These are phyloP conservation scores for Drosophila recens DNA, from an alignment of 2,888 invertebrate species.

Conservation along the genomic window DNA sequence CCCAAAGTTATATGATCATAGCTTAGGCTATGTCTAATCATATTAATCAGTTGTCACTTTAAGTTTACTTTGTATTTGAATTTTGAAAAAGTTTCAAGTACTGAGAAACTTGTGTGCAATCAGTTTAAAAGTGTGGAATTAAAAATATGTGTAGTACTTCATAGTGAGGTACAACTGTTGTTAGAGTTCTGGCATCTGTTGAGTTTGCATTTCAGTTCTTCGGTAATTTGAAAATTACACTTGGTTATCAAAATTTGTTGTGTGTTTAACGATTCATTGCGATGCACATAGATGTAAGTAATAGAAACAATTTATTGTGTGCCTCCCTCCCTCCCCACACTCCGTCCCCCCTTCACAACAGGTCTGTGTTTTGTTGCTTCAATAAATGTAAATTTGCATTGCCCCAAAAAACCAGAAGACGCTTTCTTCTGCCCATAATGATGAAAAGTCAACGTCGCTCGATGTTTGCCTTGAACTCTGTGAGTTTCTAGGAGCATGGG, in stretches of 20 bases:
- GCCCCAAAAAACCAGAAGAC: constrained; percentile 36
- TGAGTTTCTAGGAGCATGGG: background rate
- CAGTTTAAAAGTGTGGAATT: background rate
- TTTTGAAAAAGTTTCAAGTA: background rate
- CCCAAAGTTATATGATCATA: too few species aligned
- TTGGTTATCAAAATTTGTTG: constrained; percentile 74
- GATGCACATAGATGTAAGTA: constrained; percentile 63
- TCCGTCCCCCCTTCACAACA: background rate
- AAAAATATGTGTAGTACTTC: background rate
- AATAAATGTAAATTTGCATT: constrained; percentile 77
- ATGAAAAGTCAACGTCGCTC: constrained; percentile 34
- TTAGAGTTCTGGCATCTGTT: background rate
- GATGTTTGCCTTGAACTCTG: constrained; percentile 38
- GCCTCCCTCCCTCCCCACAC: background rate
- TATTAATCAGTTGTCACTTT: too few species aligned
- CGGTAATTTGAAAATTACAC: constrained; percentile 76
- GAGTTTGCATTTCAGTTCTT: background rate
- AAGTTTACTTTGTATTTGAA: background rate
- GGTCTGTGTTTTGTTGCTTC: constrained; percentile 38
- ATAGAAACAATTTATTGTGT: constrained; percentile 85
- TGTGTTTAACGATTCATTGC: constrained; percentile 84
- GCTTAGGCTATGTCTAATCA: too few species aligned
- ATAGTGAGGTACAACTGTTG: constrained; percentile 3
- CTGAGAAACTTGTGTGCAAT: background rate
- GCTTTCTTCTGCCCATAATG: constrained; percentile 59